Conservation (phyloP, 2,888 invertebrate genomes). For the Agrotis puta region DNA sequence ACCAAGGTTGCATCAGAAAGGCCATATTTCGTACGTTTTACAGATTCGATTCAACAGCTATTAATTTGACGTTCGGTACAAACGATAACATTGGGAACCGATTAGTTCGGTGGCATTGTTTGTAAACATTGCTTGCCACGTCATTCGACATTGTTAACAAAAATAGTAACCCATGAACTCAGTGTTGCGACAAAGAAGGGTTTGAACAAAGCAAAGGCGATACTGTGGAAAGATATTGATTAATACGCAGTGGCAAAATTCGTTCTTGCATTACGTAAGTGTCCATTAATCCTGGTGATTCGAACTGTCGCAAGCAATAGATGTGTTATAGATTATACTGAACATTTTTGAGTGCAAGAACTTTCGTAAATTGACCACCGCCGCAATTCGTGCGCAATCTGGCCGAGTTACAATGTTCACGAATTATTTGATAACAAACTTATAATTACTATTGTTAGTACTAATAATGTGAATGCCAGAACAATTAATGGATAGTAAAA, state of each 20-base stretch:
- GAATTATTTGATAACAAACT: conserved; percentile 72
- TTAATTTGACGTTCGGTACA: conserved; percentile 56
- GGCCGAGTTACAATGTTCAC: conserved; percentile 70
- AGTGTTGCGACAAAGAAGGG: conserved; percentile 10
- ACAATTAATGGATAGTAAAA: conserved; percentile 2
- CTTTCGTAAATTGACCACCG: conserved; percentile 68
- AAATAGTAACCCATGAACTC: conserved; percentile 64
- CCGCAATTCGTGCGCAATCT: conserved; percentile 63
- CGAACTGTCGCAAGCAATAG: conserved; percentile 62
- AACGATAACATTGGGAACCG: conserved; percentile 54
- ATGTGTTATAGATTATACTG: conserved; percentile 66
- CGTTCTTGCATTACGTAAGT: conserved; percentile 49
- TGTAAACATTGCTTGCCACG: conserved; percentile 65
- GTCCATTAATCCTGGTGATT: conserved; percentile 58
- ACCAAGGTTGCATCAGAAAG: conserved; percentile 62
- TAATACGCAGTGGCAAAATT: conserved; percentile 23
- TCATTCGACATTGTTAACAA: conserved; percentile 61
- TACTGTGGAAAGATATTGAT: conserved; percentile 35
- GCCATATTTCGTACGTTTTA: conserved; percentile 59
- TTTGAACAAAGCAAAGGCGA: conserved; percentile 21
- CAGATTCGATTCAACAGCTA: conserved; percentile 44
- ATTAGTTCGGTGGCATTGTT: conserved; percentile 62
- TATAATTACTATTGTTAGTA: conserved; percentile 62
- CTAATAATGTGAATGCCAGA: conserved; percentile 49
- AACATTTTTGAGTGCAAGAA: conserved; percentile 62